phyloP scores from a whole-genome alignment of 2,113 vertebrate genomes.

The Daboia siamensis region DNA sequence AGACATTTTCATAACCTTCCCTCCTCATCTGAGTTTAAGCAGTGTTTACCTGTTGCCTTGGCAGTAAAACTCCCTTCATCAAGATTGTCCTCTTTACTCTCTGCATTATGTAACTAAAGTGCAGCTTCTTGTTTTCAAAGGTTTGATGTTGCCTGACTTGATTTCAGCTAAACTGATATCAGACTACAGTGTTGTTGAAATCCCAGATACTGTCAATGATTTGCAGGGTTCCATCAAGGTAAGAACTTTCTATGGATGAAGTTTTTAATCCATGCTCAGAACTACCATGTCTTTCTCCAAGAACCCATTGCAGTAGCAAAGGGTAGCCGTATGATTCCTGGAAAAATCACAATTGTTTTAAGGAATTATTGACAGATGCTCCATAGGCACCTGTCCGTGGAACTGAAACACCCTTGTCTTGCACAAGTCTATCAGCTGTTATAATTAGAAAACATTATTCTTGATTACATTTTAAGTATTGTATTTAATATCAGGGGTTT shows the following conservation, averaged over 20 bases:
- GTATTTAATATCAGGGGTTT: background rate
- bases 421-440: background rate
- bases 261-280: background rate
- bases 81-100: background rate
- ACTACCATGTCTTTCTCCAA: background rate
- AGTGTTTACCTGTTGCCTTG: background rate
- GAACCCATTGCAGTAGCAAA: background rate
- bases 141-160: conserved; percentile 82
- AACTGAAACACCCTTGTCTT: background rate
- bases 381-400: background rate
- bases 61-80: background rate
- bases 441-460: background rate
- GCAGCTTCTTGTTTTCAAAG: conserved; percentile 63
- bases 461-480: background rate
- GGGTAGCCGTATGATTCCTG: background rate
- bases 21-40: background rate
- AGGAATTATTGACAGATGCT: background rate
- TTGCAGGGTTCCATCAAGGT: conserved; percentile 84
- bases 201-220: conserved; percentile 78
- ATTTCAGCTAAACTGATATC: conserved; percentile 84
- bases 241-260: conserved; percentile 19
- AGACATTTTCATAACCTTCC: background rate
- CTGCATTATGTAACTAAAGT: background rate
- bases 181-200: conserved; percentile 74
- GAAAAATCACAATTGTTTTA: background rate